Evolutionary conservation across 2,888 invertebrate species (phyloP).

Genomic region (Agrochola lychnidis): DNA sequence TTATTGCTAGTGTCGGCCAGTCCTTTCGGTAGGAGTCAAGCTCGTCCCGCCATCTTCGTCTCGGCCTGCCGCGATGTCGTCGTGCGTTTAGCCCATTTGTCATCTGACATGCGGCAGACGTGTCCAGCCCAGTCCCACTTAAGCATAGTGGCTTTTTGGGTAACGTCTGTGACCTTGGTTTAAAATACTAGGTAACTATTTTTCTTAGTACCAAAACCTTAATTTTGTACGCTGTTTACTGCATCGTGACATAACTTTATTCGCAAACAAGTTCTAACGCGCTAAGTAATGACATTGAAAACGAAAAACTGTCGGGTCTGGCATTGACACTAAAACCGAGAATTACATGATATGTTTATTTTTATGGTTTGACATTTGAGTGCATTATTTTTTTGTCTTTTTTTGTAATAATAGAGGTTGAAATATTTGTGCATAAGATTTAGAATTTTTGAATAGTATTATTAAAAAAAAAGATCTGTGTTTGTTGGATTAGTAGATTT

Average conservation of each 20-base stretch:
- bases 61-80: too few species aligned
- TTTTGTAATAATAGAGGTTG: neutral
- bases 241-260: neutral
- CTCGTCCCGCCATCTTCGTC: too few species aligned
- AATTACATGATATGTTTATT: slow-evolving; percentile 6
- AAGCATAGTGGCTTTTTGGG: too few species aligned
- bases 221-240: neutral
- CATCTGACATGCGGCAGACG: too few species aligned
- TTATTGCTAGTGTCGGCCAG: too few species aligned
- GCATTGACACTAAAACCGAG: slow-evolving; percentile 54
- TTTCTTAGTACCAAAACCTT: neutral
- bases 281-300: slow-evolving; percentile 47
- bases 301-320: slow-evolving; percentile 20
- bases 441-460: neutral
- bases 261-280: slow-evolving; percentile 9
- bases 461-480: neutral
- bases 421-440: neutral
- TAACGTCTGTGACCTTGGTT: too few species aligned
- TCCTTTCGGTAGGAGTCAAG: too few species aligned
- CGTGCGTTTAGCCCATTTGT: too few species aligned
- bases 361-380: neutral
- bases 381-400: neutral
- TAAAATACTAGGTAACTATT: neutral
- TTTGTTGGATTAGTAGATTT: neutral
- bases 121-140: too few species aligned